A percentile compares a stretch with the other conserved stretches of the same genome.
These are phyloP conservation scores for Bufotes viridis DNA, from an alignment of 2,797 vertebrate species.

Conservation along the genomic window DNA sequence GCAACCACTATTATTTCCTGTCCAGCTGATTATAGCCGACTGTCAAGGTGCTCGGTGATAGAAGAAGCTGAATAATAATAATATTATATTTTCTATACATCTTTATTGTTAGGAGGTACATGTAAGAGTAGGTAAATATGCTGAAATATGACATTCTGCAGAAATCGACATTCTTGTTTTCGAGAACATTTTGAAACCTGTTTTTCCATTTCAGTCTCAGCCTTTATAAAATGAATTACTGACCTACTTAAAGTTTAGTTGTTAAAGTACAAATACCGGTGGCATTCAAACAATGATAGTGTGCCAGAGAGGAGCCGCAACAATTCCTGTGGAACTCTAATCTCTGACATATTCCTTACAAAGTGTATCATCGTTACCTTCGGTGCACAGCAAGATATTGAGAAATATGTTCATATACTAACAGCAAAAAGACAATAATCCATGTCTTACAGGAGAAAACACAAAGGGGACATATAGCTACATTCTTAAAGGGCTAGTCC, in stretches of 20 bases:
- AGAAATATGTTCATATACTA: background rate
- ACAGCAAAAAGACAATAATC: background rate
- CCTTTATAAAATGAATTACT: constrained; percentile 33
- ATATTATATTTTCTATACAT: background rate
- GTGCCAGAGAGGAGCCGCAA: constrained; percentile 9
- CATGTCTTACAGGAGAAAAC: background rate
- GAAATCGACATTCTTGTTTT: background rate
- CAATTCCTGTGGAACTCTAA: background rate
- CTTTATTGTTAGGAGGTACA: background rate
- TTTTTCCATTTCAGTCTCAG: background rate
- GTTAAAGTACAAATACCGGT: constrained; percentile 41
- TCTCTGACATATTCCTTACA: constrained; percentile 12
- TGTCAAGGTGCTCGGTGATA: background rate
- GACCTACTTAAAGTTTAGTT: constrained; percentile 46
- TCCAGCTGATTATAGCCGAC: background rate
- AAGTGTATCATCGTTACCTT: background rate
- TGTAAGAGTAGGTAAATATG: background rate
- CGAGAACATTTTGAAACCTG: constrained; percentile 9
- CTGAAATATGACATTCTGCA: background rate
- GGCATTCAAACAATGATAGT: constrained; percentile 28
- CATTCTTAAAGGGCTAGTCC: background rate
- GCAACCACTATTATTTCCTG: background rate
- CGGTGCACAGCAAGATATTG: background rate
- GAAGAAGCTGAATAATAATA: background rate
- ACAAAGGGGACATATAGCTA: background rate